These are phyloP conservation scores for Rhincodon typus DNA, from an alignment of 2,797 vertebrate genomes.

Conservation along the genomic window DNA sequence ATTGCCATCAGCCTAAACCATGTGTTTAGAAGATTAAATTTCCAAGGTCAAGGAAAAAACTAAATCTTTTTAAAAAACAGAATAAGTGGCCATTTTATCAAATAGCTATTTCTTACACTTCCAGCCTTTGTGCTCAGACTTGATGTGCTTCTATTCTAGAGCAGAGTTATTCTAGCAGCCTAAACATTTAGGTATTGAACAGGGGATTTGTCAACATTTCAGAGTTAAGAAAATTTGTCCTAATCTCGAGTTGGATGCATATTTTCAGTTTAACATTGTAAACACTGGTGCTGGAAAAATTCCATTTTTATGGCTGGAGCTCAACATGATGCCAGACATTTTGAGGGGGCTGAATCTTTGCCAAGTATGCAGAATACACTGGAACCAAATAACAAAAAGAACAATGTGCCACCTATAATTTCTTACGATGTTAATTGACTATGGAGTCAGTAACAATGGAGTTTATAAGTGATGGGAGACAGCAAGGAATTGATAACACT, in stretches of 20 bases:
- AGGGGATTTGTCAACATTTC: not conserved
- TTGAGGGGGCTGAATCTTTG: not conserved
- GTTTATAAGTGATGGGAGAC: too few species aligned
- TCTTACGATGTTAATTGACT: too few species aligned
- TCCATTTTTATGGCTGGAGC: not conserved
- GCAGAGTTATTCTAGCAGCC: too few species aligned
- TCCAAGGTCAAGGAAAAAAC: not conserved
- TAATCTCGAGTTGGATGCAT: not conserved
- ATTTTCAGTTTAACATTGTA: not conserved
- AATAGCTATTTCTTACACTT: not conserved
- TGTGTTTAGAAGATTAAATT: too few species aligned
- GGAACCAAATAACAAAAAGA: too few species aligned
- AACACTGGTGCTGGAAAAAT: not conserved
- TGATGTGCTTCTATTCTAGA: not conserved
- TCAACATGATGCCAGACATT: not conserved
- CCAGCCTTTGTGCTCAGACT: not conserved
- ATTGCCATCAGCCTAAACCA: too few species aligned
- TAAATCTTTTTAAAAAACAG: not conserved
- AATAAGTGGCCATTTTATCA: not conserved
- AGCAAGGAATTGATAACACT: too few species aligned
- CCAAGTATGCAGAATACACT: not conserved
- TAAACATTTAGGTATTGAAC: not conserved
- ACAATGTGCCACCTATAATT: too few species aligned
- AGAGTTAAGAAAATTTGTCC: not conserved
- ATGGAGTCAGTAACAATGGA: too few species aligned